Evolutionary conservation across 2,113 vertebrate genomes (phyloP), one percentile per base, ranked within the genome.

Genomic region (Eptesicus fuscus): DNA sequence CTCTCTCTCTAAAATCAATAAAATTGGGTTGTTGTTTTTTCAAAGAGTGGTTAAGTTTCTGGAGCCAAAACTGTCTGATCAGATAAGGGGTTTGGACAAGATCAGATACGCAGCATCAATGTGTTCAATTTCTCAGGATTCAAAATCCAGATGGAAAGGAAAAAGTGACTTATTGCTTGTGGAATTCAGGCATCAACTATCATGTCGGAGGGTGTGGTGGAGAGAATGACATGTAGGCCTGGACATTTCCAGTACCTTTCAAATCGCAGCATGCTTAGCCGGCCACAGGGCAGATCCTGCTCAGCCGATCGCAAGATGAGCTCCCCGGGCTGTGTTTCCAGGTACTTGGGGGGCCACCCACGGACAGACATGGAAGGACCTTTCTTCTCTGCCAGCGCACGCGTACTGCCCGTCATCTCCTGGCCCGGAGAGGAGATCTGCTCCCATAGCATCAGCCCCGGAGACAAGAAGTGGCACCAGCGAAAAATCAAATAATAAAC

Each of bases 401-500:
- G 5, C 1, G 4, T 28, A 16, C 28, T 92, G 7, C 63, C 18
- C 6, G 44, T 76, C 4, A 10, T 91, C 28, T 83, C 23, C 23
- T 42, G 69, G 67, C 51, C 20, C 9, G 20, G 37, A 40, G 44
- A 32, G 6, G 6, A 30, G 9, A 42, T 51, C 71, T n/a, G 44
- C 65, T 49, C 65, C 87, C 49, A 3, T 69, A 65, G 71, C 9
- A 88, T 35, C 76, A 91, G 35, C 47, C 61, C 44, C 83, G 11
- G 42, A 83, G 83, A 65, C 18, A 42, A 74, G 76, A 84, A 90
- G 16, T n/a, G 51, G 70, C 59, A 73, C n/a, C 65, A 61, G 7
- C 9, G 65, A 74, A 88, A 91, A 77, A 49, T 7, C 63, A 83
- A 93, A 70, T 70, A 80, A 83, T 53, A 95, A 92, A 83, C 90